These are phyloP conservation scores for Cistogaster globosa DNA, from an alignment of 2,888 invertebrate species.

Conservation along the genomic window DNA sequence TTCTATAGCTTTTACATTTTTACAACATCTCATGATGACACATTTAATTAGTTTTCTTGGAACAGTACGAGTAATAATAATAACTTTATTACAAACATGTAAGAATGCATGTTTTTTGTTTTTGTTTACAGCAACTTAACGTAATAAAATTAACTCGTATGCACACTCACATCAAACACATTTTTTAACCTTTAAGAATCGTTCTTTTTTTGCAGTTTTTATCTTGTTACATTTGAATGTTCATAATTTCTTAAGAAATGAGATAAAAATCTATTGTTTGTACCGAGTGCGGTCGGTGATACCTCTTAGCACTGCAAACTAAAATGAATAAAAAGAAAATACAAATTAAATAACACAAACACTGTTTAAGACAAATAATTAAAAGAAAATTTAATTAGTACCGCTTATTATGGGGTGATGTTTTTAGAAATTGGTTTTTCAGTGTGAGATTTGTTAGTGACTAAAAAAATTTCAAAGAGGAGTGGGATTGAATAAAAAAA, in stretches of 20 bases:
- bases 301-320: neutral
- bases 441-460: too few species aligned
- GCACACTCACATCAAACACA: neutral
- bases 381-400: neutral
- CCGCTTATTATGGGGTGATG: neutral
- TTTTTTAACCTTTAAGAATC: constrained; percentile 33
- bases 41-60: neutral
- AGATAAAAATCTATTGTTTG: constrained; percentile 46
- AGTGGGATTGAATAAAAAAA: too few species aligned
- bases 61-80: too few species aligned
- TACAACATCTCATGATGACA: neutral
- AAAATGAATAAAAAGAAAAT: constrained; percentile 4
- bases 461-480: too few species aligned
- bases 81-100: constrained; percentile 31
- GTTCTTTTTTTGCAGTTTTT: neutral
- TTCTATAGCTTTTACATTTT: too few species aligned
- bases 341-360: constrained; percentile 13
- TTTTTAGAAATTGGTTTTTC: too few species aligned
- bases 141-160: constrained; percentile 7
- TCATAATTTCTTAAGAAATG: constrained; percentile 47
- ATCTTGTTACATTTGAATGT: constrained; percentile 29
- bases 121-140: constrained; percentile 1
- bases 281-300: neutral
- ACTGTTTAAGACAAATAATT: constrained; percentile 19
- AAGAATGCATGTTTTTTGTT: constrained; percentile 5